Evolutionary conservation across 2,113 vertebrate species (phyloP).

Genomic region (Lethenteron camtschaticum): DNA sequence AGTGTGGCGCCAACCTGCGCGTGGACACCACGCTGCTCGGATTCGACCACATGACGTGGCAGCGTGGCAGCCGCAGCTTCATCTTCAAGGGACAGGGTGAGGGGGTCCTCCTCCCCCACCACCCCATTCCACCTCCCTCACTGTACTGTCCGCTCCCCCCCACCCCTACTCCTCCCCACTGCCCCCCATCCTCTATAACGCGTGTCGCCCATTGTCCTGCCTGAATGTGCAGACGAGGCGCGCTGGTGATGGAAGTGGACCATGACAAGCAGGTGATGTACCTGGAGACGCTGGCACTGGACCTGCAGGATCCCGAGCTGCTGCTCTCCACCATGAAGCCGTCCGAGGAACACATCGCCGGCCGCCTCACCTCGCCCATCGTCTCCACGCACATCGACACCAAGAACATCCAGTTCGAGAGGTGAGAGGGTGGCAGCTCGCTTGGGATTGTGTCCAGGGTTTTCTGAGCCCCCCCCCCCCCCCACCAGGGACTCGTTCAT

Average conservation of each 20-base stretch:
- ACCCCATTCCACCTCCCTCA: not conserved
- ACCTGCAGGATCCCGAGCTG: slow-evolving; percentile 35
- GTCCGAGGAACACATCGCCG: slow-evolving; percentile 76
- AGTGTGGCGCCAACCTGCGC: slow-evolving; percentile 76
- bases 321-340: slow-evolving; percentile 58
- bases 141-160: not conserved
- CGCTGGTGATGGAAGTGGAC: slow-evolving; percentile 91
- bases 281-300: slow-evolving; percentile 56
- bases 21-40: slow-evolving; percentile 86
- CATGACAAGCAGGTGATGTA: slow-evolving; percentile 78
- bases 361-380: slow-evolving; percentile 51
- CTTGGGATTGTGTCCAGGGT: no score
- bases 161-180: not conserved
- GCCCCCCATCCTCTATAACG: not conserved
- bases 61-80: slow-evolving; percentile 82
- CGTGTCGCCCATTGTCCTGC: not conserved
- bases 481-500: no score
- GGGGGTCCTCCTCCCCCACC: slow-evolving; percentile 8
- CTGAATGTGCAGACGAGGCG: slow-evolving; percentile 35
- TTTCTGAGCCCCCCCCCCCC: no score
- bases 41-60: slow-evolving; percentile 98
- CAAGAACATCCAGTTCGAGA: slow-evolving; percentile 87
- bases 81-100: slow-evolving; percentile 82
- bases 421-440: slow-evolving; percentile 24
- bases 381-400: slow-evolving; percentile 91